Percentiles rank a stretch among this genome's conserved stretches.
Conservation (phyloP, 1,140 invertebrate species). For the Frieseomelitta varia region DNA sequence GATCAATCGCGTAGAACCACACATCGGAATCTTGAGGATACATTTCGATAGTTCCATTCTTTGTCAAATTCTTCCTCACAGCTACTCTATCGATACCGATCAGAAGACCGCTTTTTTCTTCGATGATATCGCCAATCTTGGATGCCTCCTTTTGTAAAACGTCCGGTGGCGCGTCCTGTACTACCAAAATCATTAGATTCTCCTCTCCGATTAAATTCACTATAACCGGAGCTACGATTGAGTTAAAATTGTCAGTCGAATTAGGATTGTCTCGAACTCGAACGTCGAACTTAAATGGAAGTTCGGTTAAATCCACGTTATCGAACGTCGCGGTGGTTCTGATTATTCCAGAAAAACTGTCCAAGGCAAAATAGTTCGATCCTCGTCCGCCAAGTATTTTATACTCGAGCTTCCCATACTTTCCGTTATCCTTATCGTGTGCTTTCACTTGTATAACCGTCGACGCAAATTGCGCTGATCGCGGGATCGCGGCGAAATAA, state of each 20-base stretch:
- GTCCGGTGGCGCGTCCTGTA: constrained; percentile 89
- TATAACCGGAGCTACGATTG: constrained; percentile 85
- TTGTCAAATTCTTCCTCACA: constrained; percentile 85
- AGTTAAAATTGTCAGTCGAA: constrained; percentile 84
- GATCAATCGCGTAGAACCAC: constrained; percentile 94
- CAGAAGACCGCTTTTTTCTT: constrained; percentile 88
- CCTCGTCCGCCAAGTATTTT: constrained; percentile 84
- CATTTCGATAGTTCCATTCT: constrained; percentile 88
- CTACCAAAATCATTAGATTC: constrained; percentile 90
- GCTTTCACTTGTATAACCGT: constrained; percentile 91
- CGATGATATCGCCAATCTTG: constrained; percentile 86
- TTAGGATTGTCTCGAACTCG: constrained; percentile 90
- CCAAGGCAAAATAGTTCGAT: constrained; percentile 88
- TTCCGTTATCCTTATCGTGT: constrained; percentile 91
- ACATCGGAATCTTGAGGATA: constrained; percentile 91
- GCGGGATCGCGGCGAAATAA: constrained; percentile 88
- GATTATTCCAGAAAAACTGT: constrained; percentile 88
- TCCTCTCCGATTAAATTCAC: constrained; percentile 87
- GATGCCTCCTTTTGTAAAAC: constrained; percentile 85
- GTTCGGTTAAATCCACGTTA: constrained; percentile 83
- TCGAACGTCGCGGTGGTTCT: constrained; percentile 88
- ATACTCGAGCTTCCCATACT: constrained; percentile 90
- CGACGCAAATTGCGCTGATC: constrained; percentile 87
- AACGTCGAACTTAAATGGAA: constrained; percentile 90
- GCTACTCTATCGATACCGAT: constrained; percentile 91